Evolutionary conservation across 2,888 invertebrate species (phyloP).

Genomic region (Sphaeridia pumilis): DNA sequence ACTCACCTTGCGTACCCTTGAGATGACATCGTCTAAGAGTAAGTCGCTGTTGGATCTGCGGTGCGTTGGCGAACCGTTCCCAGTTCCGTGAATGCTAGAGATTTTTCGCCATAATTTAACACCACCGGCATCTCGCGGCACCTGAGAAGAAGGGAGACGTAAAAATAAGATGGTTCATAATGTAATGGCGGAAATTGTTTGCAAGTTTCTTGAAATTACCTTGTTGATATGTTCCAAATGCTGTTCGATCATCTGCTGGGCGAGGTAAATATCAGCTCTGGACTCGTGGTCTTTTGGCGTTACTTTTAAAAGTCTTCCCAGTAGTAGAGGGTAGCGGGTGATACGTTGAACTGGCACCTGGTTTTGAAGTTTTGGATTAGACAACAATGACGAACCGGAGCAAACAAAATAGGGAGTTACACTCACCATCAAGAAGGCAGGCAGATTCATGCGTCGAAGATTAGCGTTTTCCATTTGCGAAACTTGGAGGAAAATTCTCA

Average conservation of each 20-base stretch:
- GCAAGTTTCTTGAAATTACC: too few relatives aligned
- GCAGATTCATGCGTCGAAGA: slow-evolving; percentile 84
- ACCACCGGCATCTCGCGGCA: slow-evolving; percentile 32
- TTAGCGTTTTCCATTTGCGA: slow-evolving; percentile 94
- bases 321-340: slow-evolving; percentile 86
- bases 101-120: slow-evolving; percentile 75
- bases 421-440: slow-evolving; percentile 90
- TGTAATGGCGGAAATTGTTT: too few relatives aligned
- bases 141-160: too few relatives aligned
- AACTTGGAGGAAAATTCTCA: slow-evolving; percentile 85
- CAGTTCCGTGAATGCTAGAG: slow-evolving; percentile 54
- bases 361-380: too few relatives aligned
- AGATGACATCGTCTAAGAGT: slow-evolving; percentile 81
- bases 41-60: slow-evolving; percentile 61
- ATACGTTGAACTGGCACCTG: slow-evolving; percentile 93
- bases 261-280: slow-evolving; percentile 68
- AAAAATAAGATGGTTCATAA: too few relatives aligned
- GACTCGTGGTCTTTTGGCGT: slow-evolving; percentile 67
- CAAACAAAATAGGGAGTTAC: too few relatives aligned
- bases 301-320: slow-evolving; percentile 79
- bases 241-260: slow-evolving; percentile 83
- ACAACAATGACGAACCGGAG: too few relatives aligned
- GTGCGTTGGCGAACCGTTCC: slow-evolving; percentile 34
- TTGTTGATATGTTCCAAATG: slow-evolving; percentile 90
- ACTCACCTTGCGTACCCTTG: slow-evolving; percentile 65